Evolutionary conservation across 2,113 vertebrate genomes (phyloP).

Genomic region (Excalfactoria chinensis): DNA sequence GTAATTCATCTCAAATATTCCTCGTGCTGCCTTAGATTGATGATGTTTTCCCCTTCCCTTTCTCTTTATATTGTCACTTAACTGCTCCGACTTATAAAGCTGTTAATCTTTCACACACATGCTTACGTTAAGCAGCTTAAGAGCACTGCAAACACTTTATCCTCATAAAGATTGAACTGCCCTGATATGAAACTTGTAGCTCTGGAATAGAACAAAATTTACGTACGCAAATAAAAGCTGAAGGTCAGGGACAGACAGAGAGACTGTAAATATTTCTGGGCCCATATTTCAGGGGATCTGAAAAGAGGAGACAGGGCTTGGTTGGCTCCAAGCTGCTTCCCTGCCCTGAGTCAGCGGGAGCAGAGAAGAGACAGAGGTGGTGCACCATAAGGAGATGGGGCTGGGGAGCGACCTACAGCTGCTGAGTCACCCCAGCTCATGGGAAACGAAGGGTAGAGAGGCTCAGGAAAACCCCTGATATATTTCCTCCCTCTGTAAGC

Average conservation of each 20-base stretch:
- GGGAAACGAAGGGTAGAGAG: not conserved
- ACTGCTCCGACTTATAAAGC: conserved; percentile 52
- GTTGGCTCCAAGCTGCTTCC: conserved; percentile 2
- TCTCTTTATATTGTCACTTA: conserved; percentile 71
- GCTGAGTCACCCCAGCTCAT: not conserved
- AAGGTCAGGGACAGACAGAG: conserved; percentile 63
- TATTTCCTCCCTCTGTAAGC: not conserved
- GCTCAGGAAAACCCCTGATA: not conserved
- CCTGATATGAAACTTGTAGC: conserved; percentile 67
- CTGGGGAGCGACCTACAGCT: not conserved
- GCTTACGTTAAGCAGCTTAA: conserved; percentile 71
- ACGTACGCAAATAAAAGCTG: conserved; percentile 71
- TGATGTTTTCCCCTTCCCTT: conserved; percentile 64
- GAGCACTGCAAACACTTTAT: conserved; percentile 71
- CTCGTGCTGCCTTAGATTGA: conserved; percentile 46
- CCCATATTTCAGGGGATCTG: not conserved
- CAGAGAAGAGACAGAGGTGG: not conserved
- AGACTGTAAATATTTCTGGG: conserved; percentile 61
- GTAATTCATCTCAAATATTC: conserved; percentile 51
- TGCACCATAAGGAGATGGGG: not conserved
- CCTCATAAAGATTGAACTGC: conserved; percentile 75
- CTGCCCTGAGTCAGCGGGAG: conserved; percentile 49
- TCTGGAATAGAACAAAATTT: conserved; percentile 65
- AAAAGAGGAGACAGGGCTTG: not conserved
- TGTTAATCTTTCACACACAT: conserved; percentile 77